phyloP scores from a whole-genome alignment of 2,113 vertebrate genomes.

The Ptilonorhynchus violaceus region DNA sequence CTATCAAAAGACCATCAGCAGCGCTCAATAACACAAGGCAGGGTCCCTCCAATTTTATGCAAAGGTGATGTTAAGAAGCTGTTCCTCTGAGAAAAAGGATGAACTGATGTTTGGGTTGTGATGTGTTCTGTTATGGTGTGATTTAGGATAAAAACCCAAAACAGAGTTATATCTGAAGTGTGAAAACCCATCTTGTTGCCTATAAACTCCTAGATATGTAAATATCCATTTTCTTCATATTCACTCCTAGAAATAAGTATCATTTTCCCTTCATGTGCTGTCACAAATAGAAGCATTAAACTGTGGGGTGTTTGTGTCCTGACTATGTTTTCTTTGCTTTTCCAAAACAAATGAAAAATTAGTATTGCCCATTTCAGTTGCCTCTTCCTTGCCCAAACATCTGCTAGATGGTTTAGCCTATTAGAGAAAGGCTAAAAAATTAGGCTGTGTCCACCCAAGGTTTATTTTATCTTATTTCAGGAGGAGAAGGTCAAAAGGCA shows the following conservation, averaged over 20 bases:
- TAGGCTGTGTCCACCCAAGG: accelerated
- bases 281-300: not conserved
- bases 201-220: not conserved
- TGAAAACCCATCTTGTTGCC: not conserved
- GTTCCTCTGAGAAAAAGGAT: not conserved
- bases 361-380: not conserved
- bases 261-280: not conserved
- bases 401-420: not conserved
- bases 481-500: not conserved
- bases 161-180: not conserved
- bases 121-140: not conserved
- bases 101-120: not conserved
- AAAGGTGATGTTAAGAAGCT: not conserved
- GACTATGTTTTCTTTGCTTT: not conserved
- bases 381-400: not conserved
- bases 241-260: not conserved
- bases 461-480: not conserved
- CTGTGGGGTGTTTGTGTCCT: too few species aligned
- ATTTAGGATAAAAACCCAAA: not conserved
- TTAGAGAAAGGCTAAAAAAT: not conserved
- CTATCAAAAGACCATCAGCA: slow-evolving; percentile 38
- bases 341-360: not conserved
- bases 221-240: not conserved
- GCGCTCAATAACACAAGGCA: not conserved
- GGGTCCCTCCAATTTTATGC: not conserved